A percentile compares a stretch with the other conserved stretches of the same genome.
These are phyloP conservation scores for Trypoxylus dichotomus DNA, from an alignment of 1,140 invertebrate genomes.

Conservation along the genomic window DNA sequence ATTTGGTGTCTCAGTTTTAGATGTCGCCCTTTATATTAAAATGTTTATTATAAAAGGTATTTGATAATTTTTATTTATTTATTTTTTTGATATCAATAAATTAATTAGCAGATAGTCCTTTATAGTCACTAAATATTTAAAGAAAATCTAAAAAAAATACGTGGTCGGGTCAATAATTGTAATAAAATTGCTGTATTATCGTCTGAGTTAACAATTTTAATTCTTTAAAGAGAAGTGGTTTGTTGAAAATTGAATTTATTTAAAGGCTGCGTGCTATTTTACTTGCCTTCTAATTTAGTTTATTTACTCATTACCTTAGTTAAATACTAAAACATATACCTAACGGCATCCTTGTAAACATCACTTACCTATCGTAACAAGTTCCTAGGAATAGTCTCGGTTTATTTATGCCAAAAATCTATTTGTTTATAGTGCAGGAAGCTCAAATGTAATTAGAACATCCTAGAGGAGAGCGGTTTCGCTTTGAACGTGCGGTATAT, in stretches of 20 bases:
- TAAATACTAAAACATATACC: not conserved
- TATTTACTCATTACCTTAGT: not conserved
- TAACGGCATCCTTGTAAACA: not conserved
- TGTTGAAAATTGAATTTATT: not conserved
- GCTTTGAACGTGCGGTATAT: not conserved
- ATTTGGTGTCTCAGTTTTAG: not conserved
- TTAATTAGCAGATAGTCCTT: too few species aligned
- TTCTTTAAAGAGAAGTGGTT: not conserved
- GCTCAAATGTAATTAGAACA: not conserved
- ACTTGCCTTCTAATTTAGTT: not conserved
- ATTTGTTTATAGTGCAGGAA: constrained; percentile 5
- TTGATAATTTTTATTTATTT: too few species aligned
- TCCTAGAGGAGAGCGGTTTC: not conserved
- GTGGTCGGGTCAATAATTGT: too few species aligned
- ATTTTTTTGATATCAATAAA: too few species aligned
- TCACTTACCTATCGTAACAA: constrained; percentile 4
- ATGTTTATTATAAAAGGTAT: too few species aligned
- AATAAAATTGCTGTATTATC: too few species aligned
- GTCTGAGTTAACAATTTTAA: not conserved
- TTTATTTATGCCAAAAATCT: constrained; percentile 5
- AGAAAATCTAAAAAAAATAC: too few species aligned
- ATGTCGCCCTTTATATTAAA: not conserved
- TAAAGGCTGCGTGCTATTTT: not conserved
- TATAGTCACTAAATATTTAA: too few species aligned
- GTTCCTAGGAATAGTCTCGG: not conserved